phyloP scores from a whole-genome alignment of 1,140 invertebrate genomes.

The Lepidurus couesii region DNA sequence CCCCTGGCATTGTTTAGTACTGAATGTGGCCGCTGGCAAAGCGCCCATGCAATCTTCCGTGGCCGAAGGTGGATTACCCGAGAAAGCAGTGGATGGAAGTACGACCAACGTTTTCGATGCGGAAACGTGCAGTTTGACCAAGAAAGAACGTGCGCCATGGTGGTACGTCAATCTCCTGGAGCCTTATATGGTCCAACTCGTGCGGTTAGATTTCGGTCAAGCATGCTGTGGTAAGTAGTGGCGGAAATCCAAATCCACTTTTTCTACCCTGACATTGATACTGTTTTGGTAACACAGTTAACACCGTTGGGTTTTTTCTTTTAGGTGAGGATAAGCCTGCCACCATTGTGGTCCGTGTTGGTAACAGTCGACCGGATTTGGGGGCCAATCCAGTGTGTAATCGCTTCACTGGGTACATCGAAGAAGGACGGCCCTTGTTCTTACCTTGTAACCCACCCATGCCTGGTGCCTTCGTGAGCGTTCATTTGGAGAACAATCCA shows the following conservation, averaged over 20 bases:
- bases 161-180: slow-evolving; percentile 94
- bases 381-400: slow-evolving; percentile 90
- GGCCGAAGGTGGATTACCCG: slow-evolving; percentile 74
- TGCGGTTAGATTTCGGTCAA: slow-evolving; percentile 84
- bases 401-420: slow-evolving; percentile 73
- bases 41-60: slow-evolving; percentile 90
- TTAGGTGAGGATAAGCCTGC: slow-evolving; percentile 55
- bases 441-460: slow-evolving; percentile 89
- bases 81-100: slow-evolving; percentile 84
- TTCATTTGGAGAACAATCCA: slow-evolving; percentile 70
- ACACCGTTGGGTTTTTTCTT: neutral
- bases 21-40: slow-evolving; percentile 92
- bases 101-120: slow-evolving; percentile 72
- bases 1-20: slow-evolving; percentile 54
- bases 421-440: slow-evolving; percentile 85
- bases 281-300: neutral
- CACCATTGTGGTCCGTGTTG: slow-evolving; percentile 81
- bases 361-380: slow-evolving; percentile 88
- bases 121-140: slow-evolving; percentile 81
- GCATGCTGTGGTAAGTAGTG: slow-evolving; percentile 62
- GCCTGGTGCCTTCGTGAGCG: slow-evolving; percentile 88
- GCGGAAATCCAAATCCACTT: too few relatives aligned
- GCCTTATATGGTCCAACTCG: slow-evolving; percentile 90
- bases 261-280: too few relatives aligned
- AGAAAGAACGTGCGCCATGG: slow-evolving; percentile 75